Evolutionary conservation across 2,888 invertebrate species (phyloP), one percentile per base, ranked within the genome.

Genomic region (Hecatera dysodea): DNA sequence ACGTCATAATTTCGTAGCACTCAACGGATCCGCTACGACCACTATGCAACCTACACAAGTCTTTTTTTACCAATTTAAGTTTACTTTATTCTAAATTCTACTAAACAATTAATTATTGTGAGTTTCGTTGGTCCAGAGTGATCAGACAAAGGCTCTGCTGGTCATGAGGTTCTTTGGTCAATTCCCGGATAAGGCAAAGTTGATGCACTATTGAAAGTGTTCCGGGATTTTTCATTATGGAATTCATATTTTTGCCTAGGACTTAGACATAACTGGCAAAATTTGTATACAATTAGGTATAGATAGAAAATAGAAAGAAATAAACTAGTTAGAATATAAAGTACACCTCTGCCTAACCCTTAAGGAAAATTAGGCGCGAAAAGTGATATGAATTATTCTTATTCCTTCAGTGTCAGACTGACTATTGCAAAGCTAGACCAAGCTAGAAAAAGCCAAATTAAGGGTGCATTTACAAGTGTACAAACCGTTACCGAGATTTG

Each of bases 1-100:
- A 72, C 48, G 27, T 44, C n/a, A 67, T 8, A 36, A 52, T 29
- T 42, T 67, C 67, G 74, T 74, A 74, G 74, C 67, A 67, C 22
- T 33, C 50, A 55, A 42, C 46, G 15, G 24, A 56, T 48, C 27
- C 5, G 22, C 39, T 74, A 74, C 61, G 61, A 29, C 36, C 27
- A 56, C 39, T 75, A 67, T 61, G 46, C 36, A 15, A 50, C 44
- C 61, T 42, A n/a, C n/a, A n/a, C n/a, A n/a, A n/a, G n/a, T n/a
- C n/a, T n/a, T n/a, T n/a, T n/a, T n/a, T 1, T 59, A 50, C 24
- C 11, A 67, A 24, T 46, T 19, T n/a, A 33, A 19, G 39, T 19
- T n/a, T 22, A 42, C 29, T 17, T 22, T 8, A 27, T 53, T 52
- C 29, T 29, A 27, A 55, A 6, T 29, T 29, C 53, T 29, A n/a